Evolutionary conservation across 2,888 invertebrate genomes (phyloP).

Genomic region (Drymonia ruficornis): DNA sequence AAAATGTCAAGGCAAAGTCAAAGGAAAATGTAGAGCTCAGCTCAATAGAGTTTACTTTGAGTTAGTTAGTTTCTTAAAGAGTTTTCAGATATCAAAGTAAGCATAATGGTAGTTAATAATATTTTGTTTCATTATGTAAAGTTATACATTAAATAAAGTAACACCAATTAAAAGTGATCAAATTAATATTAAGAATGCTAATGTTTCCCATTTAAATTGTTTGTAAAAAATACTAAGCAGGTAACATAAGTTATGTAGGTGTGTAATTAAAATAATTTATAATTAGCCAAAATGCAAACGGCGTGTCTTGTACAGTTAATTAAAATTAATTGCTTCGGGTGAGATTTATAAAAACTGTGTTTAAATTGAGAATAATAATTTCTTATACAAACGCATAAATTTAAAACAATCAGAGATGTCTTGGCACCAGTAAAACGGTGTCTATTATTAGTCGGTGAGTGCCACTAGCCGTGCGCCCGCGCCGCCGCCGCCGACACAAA

Average conservation of each 20-base stretch:
- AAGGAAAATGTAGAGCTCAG: too few relatives aligned
- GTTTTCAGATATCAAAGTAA: background rate
- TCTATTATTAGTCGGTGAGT: slow-evolving; percentile 31
- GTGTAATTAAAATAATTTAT: slow-evolving; percentile 61
- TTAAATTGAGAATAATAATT: slow-evolving; percentile 42
- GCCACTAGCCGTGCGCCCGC: slow-evolving; percentile 31
- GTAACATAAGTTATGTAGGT: slow-evolving; percentile 56
- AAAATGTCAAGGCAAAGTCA: too few relatives aligned
- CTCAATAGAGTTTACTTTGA: too few relatives aligned
- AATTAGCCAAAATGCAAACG: slow-evolving; percentile 46
- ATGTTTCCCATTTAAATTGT: slow-evolving; percentile 45
- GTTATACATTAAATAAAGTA: slow-evolving; percentile 1
- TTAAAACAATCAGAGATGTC: slow-evolving; percentile 16
- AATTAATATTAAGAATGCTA: slow-evolving; percentile 28
- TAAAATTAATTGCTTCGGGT: slow-evolving; percentile 43
- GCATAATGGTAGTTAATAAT: background rate
- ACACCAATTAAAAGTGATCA: slow-evolving; percentile 26
- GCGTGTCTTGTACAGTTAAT: slow-evolving; percentile 45
- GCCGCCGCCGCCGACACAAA: slow-evolving; percentile 41
- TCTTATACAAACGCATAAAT: background rate
- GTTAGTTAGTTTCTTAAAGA: background rate
- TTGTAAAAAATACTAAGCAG: slow-evolving; percentile 58
- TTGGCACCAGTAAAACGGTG: slow-evolving; percentile 31
- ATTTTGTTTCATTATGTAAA: slow-evolving; percentile 1
- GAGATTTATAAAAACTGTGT: slow-evolving; percentile 31